Evolutionary conservation across 1,140 invertebrate species (phyloP), one percentile per base, ranked within the genome.

Genomic region (Danaus plexippus): DNA sequence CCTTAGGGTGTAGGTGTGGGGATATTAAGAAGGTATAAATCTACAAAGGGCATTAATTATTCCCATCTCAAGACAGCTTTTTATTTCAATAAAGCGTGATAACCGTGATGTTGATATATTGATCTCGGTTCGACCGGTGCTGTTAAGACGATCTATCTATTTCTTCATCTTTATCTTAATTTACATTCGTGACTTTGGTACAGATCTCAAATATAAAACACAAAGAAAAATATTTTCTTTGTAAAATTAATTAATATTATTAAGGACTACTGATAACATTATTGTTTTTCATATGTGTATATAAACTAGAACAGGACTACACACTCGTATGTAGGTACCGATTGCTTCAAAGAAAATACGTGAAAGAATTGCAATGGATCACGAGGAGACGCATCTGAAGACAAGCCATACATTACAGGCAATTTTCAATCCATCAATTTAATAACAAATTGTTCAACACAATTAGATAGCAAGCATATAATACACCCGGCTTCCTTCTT

Each of bases 1-100:
- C 57, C 45, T 47, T 56, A 43, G 44, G 40, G 62, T 51, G 76
- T 73, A 67, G 74, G 77, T 67, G 71, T 66, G 68, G 64, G 68
- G 2, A 62, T 66, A 80, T 83, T 79, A 80, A 79, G 69, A 73
- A 75, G 49, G 57, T 62, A 72, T 83, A 79, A 77, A 83, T 80
- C 74, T 70, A 62, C 45, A 47, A 49, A 53, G 63, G 60, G 58
- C 69, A 75, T 73, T 74, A 73, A 80, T 80, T 73, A 78, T 75
- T 71, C 59, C 47, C 46, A 55, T 52, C 57, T 56, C 61, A 52
- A 60, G 43, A 45, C 52, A 15, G 52, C 52, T 60, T 72, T 76
- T 80, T 76, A 79, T 79, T 83, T 75, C 71, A 80, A 76, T 77
- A 77, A 51, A 55, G 59, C 50, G 56, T 52, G 74, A 77, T 82